These are phyloP conservation scores for Eucidaris tribuloides DNA, from an alignment of 35 echinoderm and acorn worm genomes.

Conservation along the genomic window DNA sequence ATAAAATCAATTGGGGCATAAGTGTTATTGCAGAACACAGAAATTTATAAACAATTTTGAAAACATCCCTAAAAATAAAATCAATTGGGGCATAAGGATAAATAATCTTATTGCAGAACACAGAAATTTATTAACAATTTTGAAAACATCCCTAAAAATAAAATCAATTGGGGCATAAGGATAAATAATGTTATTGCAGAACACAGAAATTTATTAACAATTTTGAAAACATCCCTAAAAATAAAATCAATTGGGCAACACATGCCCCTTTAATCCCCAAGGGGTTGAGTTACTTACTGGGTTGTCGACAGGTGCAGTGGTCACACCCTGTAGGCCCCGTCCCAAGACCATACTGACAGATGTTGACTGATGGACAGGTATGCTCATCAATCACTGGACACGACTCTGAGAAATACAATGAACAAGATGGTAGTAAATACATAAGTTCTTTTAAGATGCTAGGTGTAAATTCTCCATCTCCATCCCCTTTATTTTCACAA, in stretches of 20 bases:
- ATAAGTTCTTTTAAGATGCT: not conserved
- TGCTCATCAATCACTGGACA: not conserved
- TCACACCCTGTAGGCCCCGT: conserved; percentile 18
- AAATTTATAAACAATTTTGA: no score
- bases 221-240: not conserved
- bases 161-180: not conserved
- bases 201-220: not conserved
- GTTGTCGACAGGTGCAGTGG: not conserved
- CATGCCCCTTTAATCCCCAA: no score
- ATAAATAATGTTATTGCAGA: not conserved
- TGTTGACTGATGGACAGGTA: not conserved
- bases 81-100: no score
- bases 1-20: no score
- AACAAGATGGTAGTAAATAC: not conserved
- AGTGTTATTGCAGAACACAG: no score
- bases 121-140: not conserved
- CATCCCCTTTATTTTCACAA: not conserved
- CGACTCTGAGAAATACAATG: not conserved
- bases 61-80: no score
- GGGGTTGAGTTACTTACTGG: not conserved
- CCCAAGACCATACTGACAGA: conserved; percentile 2
- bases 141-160: not conserved
- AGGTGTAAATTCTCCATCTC: not conserved
- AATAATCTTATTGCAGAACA: no score
- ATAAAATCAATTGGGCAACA: no score